These are phyloP conservation scores for Sarcoramphus papa DNA, from an alignment of 2,797 vertebrate genomes.

Conservation along the genomic window DNA sequence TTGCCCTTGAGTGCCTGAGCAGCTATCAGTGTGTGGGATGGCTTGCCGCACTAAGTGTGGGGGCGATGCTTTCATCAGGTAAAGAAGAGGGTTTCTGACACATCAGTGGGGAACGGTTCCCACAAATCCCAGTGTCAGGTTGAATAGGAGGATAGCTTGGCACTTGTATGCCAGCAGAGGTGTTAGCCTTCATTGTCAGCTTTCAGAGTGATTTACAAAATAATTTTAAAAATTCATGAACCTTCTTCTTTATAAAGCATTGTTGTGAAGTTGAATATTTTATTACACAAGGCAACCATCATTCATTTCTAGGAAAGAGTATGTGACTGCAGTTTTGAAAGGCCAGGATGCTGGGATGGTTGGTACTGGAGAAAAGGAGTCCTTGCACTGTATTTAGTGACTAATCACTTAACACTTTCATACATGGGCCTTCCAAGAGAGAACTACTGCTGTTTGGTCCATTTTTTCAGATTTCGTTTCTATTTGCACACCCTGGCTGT, in stretches of 20 bases:
- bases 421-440: not conserved
- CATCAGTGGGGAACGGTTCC: not conserved
- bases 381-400: not conserved
- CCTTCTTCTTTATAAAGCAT: conserved; percentile 55
- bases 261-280: conserved; percentile 70
- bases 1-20: not conserved
- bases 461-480: not conserved
- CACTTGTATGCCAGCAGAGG: conserved; percentile 32
- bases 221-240: conserved; percentile 72
- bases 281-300: conserved; percentile 57
- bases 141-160: not conserved
- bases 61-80: not conserved
- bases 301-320: conserved; percentile 11
- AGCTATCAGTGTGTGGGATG: not conserved
- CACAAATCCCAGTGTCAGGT: not conserved
- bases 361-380: not conserved
- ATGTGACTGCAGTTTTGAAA: not conserved
- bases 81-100: not conserved
- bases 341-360: not conserved
- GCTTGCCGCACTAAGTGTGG: not conserved
- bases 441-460: not conserved
- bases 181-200: conserved; percentile 70
- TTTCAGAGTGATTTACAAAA: conserved; percentile 72
- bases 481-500: rapidly evolving
- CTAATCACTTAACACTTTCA: not conserved